Evolutionary conservation across 2,113 vertebrate genomes (phyloP), one percentile per base, ranked within the genome.

Genomic region (Seriola rivoliana): DNA sequence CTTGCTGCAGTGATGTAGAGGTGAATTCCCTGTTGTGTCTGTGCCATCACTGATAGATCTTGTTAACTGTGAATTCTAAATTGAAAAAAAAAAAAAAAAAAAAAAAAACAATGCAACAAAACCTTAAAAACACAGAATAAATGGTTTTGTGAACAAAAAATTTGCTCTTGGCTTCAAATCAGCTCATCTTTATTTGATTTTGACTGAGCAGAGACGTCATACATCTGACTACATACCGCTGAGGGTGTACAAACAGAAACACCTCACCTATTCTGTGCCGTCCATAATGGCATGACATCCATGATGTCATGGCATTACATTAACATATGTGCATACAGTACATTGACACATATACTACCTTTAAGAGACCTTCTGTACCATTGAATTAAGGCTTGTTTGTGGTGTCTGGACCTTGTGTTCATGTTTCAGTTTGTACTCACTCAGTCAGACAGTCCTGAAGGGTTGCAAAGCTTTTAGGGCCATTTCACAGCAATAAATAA

Each of bases 401-500:
- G 1, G 17, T 70, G 57, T 29, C 48, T 70, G 36, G 48, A 57
- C 19, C 1, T 48, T 21, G 66, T 82, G 57, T 58, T 71, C 38
- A 64, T 48, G 50, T 76, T 57, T 64, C 21, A 58, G 25, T 76
- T 71, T 48, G n/a, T 23, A 13, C 50, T 21, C 55, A 7, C 13
- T 54, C 57, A 62, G 36, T 14, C 76, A 52, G 55, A 78, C 55
- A 63, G 23, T 55, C 38, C 12, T 21, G 19, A 36, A 17, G n/a
- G 38, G 10, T 14, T 78, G 54, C 40, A 50, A 32, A 71, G 59
- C 36, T 71, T 80, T 64, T 55, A 44, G 36, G 23, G 48, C 36
- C 44, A 46, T 82, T 79, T 75, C 71, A 71, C 71, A 21, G 46
- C 57, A 40, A 50, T 68, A 79, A 76, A 80, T 83, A 65, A 71